Evolutionary conservation across 2,888 invertebrate species (phyloP).

Genomic region (Rhyacophila evoluta): DNA sequence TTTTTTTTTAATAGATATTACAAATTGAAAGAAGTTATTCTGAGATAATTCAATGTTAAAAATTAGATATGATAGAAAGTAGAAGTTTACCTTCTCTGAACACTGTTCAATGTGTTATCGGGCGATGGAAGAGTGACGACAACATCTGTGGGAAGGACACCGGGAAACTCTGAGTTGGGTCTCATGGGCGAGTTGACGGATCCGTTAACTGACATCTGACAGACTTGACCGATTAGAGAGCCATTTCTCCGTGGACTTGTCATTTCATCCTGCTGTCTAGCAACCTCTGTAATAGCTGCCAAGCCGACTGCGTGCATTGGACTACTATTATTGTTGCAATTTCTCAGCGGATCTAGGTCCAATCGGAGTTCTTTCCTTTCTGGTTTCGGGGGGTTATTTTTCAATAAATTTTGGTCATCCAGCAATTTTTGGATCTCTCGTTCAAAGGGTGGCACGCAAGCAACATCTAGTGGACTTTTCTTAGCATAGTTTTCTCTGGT

Average conservation of each 20-base stretch:
- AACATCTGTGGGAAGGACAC: conserved; percentile 68
- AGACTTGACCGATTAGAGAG: conserved; percentile 32
- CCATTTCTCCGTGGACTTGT: conserved; percentile 58
- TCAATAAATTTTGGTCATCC: conserved; percentile 77
- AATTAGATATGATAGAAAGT: no score
- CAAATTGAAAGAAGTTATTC: no score
- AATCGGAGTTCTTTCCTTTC: conserved; percentile 74
- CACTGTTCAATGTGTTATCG: conserved; percentile 53
- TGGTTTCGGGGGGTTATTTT: conserved; percentile 72
- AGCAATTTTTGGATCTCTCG: conserved; percentile 83
- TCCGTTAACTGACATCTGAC: conserved; percentile 49
- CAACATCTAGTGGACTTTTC: conserved; percentile 67
- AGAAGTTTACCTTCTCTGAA: conserved; percentile 55
- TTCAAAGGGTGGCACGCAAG: conserved; percentile 78
- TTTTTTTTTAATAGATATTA: no score
- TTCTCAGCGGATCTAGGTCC: conserved; percentile 70
- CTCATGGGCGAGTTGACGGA: conserved; percentile 57
- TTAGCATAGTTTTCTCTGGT: conserved; percentile 66
- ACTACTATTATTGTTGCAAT: conserved; percentile 71
- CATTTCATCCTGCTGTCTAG: conserved; percentile 73
- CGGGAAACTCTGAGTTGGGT: conserved; percentile 64
- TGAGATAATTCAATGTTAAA: no score
- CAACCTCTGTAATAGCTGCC: conserved; percentile 83
- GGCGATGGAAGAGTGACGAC: conserved; percentile 67
- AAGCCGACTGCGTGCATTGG: conserved; percentile 79